Base-by-base conservation (phyloP, 2,888 invertebrate genomes). In the Tillus elongatus region DNA sequence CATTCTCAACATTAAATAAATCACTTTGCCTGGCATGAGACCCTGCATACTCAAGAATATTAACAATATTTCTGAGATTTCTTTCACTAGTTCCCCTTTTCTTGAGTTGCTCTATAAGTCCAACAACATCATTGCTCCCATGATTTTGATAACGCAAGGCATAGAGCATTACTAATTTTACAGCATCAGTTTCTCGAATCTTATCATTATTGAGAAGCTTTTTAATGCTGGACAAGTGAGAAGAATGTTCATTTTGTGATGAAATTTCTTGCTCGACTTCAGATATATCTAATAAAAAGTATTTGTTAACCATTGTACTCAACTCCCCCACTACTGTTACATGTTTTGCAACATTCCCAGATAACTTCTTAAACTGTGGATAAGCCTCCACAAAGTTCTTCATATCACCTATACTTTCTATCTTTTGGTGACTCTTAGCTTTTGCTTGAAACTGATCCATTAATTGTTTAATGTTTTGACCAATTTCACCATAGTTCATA, bases 361-460 rank as follows among this genome's bases (percentile, higher is more conserved):
- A 88, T 75, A 91, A 80, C 75, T 90, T 90, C 71, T 95, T 96
- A 61, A 98, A 99, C 50, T 96, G 83, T 0, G 98, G 98, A 70
- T 99, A 99, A 9, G 87, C 84, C 64, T 98, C 97, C 0, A 98
- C 90, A 64, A 97, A 97, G 56, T 79, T 84, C 71, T 99, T 99
- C 97, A 99, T 97, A 62, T 99, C 98, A 0, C 87, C 77, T 54
- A 99, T 97, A 53, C 92, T 93, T 70, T 99, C 97, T 2, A 99
- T 87, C 70, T 95, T 93, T 61, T 93, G 86, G 54, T 96, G 92
- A 54, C 87, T 89, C 62, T 96, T 88, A 2, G 93, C 90, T 64
- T 93, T 92, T 53, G 77, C 81, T 66, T 96, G 95, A 67, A 96
- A 98, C 57, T 96, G 92, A 41, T 97, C 96, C 88, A 99, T 97